Base-by-base conservation (phyloP, 2,888 invertebrate species). In the Callyntrura guangdongensis region DNA sequence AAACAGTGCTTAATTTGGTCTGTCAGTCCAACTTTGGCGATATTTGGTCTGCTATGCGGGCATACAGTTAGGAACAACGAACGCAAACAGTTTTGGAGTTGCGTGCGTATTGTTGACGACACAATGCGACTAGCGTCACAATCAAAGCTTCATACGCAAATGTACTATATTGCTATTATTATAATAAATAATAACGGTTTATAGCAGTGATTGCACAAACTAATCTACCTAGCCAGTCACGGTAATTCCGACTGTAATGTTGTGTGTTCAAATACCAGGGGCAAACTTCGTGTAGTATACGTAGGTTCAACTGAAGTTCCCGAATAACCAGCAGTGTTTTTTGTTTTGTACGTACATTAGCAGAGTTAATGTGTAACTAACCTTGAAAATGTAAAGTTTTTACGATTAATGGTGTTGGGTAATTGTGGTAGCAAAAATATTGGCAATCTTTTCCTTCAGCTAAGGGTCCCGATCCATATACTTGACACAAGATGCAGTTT, bases 361-460 rank as follows among this genome's bases (percentile, higher is more conserved):
- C 4, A 5, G n/a, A 59, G 27, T 11, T 27, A 45, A 72, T 36
- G 9, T 14, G 17, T 36, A 20, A 86, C 77, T 53, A 45, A 91
- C 83, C 79, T 91, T 91, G 84, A 79, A 89, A 89, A 53, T 89
- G 53, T 9, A 89, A 64, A 49, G 49, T 84, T 67, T 79, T 86
- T 6, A 91, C 89, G 11, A 91, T 59, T 22, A 89, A 9, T 79
- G 91, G 91, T 6, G 56, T 59, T 59, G 91, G 91, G 20, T 91
- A 88, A 67, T 83, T 64, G 22, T 45, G 56, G 49, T 81, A 9
- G 72, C 88, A 91, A 45, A 84, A 91, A n/a, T 61, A 47, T 5
- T 81, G 49, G 64, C 91, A 91, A 53, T 91, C 91, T 17, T 77
- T 72, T 27, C 85, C 84, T 53, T 91, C 91, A 47, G 81, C 69